Base-by-base conservation (phyloP, 2,888 invertebrate species). In the Morpho deidamia region DNA sequence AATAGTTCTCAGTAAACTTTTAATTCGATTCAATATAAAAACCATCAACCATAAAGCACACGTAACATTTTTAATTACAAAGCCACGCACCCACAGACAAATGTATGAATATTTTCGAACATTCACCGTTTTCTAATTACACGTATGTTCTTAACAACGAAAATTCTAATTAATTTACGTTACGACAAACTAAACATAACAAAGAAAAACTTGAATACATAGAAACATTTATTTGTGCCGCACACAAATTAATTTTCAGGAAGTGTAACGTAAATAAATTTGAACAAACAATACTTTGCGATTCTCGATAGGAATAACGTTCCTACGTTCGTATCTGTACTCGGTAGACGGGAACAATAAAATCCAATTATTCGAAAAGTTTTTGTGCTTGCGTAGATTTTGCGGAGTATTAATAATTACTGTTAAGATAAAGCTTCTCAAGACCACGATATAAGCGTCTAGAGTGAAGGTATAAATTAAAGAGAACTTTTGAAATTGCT, bases 151-250 rank as follows among this genome's bases (percentile, higher is more conserved):
- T 71, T 74, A 71, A 82, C 78, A 83, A 79, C 78, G 78, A 76
- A 78, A 81, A 81, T 78, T 82, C 74, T 80, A 82, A 83, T 83
- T 83, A 81, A 78, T 81, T 81, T 53, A 65, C 71, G 68, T 73
- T 73, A 73, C 69, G 70, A 64, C 65, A 72, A 72, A 78, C 78
- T 74, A 80, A 79, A 83, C 74, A 74, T 72, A 70, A 76, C 76
- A 74, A 72, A 78, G 71, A 73, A 71, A 69, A 70, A 72, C 70
- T 71, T 63, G 64, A 62, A 60, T 61, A 59, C 61, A 62, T 53
- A 59, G 67, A 65, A 60, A 61, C 62, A 66, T 69, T 63, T 63
- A 68, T 72, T 69, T 70, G 72, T 74, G 68, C 67, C 79, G 77
- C 69, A 80, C 78, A 69, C 81, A 78, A 80, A 82, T 79, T 80